These are phyloP conservation scores for Meteorus colon DNA, from an alignment of 2,888 invertebrate species.

Conservation along the genomic window DNA sequence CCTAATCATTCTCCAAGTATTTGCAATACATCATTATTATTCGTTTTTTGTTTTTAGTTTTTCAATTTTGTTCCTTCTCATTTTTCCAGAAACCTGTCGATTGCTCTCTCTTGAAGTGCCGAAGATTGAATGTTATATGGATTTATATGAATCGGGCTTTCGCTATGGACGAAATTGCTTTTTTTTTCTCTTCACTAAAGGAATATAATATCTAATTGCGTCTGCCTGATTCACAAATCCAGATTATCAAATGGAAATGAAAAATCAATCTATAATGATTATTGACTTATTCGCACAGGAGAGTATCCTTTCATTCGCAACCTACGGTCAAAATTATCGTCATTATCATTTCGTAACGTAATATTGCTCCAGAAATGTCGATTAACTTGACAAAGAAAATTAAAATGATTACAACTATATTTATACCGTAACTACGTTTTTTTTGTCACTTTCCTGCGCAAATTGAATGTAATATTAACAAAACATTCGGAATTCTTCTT, in stretches of 20 bases:
- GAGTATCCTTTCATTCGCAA: neutral
- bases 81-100: neutral
- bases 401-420: neutral
- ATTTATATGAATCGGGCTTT: slow-evolving; percentile 30
- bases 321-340: slow-evolving; percentile 5
- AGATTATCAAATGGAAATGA: slow-evolving; percentile 31
- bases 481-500: neutral
- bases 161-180: slow-evolving; percentile 47
- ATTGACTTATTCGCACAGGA: slow-evolving; percentile 14
- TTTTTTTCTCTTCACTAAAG: slow-evolving; percentile 31
- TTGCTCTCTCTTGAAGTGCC: neutral
- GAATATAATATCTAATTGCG: slow-evolving; percentile 44
- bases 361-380: slow-evolving; percentile 33
- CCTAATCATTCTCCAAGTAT: slow-evolving; percentile 51
- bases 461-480: neutral
- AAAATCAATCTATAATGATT: slow-evolving; percentile 14
- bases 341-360: slow-evolving; percentile 25
- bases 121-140: slow-evolving; percentile 6
- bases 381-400: slow-evolving; percentile 27
- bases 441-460: neutral
- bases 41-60: neutral
- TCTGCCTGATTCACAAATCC: slow-evolving; percentile 27
- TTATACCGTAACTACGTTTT: neutral
- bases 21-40: slow-evolving; percentile 47
- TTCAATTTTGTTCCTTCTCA: slow-evolving; percentile 4